Conservation (phyloP, 2,113 vertebrate genomes). For the Phrynocephalus versicolor region DNA sequence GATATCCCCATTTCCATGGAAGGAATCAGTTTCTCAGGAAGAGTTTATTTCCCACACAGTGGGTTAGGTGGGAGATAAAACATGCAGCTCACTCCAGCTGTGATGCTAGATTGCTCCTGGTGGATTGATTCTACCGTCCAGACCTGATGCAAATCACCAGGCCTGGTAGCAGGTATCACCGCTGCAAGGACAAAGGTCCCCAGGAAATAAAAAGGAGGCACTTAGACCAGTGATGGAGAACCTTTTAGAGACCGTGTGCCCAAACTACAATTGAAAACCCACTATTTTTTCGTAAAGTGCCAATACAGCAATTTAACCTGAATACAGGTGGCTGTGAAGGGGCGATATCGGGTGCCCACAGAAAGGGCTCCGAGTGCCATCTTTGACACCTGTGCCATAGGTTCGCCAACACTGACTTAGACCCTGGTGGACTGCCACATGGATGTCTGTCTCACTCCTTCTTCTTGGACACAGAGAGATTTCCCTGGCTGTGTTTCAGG, state of each 20-base stretch:
- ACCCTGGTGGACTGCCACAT: constrained; percentile 34
- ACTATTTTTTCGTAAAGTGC: no score
- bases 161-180: neutral
- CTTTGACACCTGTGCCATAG: no score
- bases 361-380: no score
- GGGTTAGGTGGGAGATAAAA: neutral
- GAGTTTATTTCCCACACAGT: neutral
- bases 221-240: no score
- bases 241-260: no score
- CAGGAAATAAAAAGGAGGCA: neutral
- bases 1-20: no score
- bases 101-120: neutral
- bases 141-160: neutral
- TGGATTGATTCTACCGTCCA: neutral
- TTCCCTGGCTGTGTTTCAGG: constrained; percentile 67
- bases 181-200: neutral
- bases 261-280: no score
- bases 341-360: no score
- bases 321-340: no score
- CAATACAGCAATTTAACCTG: no score
- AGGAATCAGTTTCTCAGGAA: constrained; percentile 7
- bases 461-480: constrained; percentile 51
- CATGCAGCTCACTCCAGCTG: neutral
- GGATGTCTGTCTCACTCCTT: constrained; percentile 56
- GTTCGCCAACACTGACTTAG: no score